Evolutionary conservation across 2,888 invertebrate species (phyloP).

Genomic region (Amphipyra tragopoginis): DNA sequence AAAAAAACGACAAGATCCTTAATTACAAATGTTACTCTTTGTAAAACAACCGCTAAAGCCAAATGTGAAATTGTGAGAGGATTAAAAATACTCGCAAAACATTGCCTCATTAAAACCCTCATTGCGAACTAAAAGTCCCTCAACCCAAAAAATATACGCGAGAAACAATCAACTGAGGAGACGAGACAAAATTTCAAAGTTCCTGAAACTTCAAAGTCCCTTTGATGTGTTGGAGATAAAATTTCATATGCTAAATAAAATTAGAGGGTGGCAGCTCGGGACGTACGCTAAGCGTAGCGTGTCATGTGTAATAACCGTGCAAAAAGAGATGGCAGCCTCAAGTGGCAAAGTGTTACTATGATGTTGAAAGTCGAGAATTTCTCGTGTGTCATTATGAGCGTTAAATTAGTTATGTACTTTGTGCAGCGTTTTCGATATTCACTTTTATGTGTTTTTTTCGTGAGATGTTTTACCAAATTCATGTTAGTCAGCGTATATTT

Average conservation of each 20-base stretch:
- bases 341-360: constrained; percentile 53
- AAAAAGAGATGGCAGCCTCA: constrained; percentile 70
- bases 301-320: constrained; percentile 77
- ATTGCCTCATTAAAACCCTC: constrained; percentile 30
- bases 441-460: no score
- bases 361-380: constrained; percentile 37
- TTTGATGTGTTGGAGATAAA: constrained; percentile 78
- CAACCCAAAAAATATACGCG: constrained; percentile 37
- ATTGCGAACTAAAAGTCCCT: constrained; percentile 23
- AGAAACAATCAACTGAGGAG: constrained; percentile 62
- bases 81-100: constrained; percentile 28
- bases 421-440: neutral
- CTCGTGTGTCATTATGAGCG: constrained; percentile 31
- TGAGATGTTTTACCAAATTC: no score
- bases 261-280: constrained; percentile 70
- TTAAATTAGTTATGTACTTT: constrained; percentile 31
- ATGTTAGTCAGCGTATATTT: no score
- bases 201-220: constrained; percentile 70
- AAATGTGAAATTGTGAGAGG: neutral
- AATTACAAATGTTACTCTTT: constrained; percentile 1
- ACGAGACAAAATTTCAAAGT: constrained; percentile 61
- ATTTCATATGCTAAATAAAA: constrained; percentile 81
- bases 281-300: constrained; percentile 71
- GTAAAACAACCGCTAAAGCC: constrained; percentile 5
- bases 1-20: neutral